Conservation (phyloP, 2,113 vertebrate genomes). For the Typhlomys cinereus region DNA sequence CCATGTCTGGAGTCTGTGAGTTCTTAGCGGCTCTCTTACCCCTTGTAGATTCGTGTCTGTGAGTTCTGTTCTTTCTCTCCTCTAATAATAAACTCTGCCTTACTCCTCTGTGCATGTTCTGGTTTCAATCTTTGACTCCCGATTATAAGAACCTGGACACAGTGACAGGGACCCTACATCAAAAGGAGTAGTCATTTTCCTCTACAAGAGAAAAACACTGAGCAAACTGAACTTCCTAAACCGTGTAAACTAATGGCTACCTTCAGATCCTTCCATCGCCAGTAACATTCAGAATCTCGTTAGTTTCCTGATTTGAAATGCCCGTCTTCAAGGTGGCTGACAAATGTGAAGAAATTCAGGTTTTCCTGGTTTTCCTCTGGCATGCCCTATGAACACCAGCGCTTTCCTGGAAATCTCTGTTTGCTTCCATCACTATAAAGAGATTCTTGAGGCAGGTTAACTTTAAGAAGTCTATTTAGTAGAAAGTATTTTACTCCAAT, state of each 20-base stretch:
- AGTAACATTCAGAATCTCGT: neutral
- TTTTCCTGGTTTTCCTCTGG: slow-evolving; percentile 90
- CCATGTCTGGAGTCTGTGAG: no score
- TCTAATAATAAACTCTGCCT: no score
- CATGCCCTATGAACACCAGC: slow-evolving; percentile 91
- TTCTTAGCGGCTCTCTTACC: no score
- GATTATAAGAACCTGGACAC: no score
- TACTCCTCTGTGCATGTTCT: no score
- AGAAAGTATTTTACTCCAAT: neutral
- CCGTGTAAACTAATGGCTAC: neutral
- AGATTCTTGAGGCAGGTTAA: neutral
- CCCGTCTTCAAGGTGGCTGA: neutral
- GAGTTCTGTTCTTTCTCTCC: no score
- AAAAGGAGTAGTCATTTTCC: neutral
- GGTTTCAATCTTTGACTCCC: no score
- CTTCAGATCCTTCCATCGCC: rapidly evolving
- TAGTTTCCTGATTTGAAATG: neutral
- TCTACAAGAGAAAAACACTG: neutral
- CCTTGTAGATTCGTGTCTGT: no score
- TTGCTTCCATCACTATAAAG: neutral
- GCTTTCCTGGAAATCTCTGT: slow-evolving; percentile 92
- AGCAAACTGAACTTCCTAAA: neutral
- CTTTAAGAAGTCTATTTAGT: neutral
- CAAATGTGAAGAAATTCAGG: slow-evolving; percentile 83
- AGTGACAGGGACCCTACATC: no score